phyloP scores from a whole-genome alignment of 2,113 vertebrate genomes.

The Cervus canadensis region DNA sequence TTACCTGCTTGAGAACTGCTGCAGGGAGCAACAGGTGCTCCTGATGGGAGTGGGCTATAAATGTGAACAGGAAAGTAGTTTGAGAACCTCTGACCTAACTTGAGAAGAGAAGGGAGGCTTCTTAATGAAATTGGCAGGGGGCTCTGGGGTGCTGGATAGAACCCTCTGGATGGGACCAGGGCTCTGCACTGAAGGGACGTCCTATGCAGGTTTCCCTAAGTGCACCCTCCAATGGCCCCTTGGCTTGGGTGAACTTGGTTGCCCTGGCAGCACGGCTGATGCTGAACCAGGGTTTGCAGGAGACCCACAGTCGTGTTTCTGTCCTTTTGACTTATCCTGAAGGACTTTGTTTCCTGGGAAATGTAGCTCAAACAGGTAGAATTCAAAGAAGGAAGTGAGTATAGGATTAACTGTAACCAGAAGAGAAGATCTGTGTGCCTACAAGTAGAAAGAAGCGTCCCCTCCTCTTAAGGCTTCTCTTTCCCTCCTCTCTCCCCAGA shows the following conservation, averaged over 20 bases:
- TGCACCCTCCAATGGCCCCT: not conserved
- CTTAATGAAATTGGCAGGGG: no score
- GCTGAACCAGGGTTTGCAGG: not conserved
- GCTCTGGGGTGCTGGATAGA: not conserved
- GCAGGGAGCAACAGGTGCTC: not conserved
- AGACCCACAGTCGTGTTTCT: not conserved
- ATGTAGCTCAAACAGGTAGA: not conserved
- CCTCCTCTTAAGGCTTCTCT: not conserved
- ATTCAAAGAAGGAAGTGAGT: not conserved
- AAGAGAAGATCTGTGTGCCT: not conserved
- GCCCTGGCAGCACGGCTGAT: not conserved
- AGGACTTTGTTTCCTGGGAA: not conserved
- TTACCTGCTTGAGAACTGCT: not conserved
- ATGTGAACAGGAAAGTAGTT: not conserved
- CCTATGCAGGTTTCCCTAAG: not conserved
- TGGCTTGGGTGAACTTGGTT: not conserved
- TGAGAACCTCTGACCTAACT: not conserved
- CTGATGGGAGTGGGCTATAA: not conserved
- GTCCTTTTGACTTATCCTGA: not conserved
- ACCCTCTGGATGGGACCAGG: not conserved
- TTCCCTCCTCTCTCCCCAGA: not conserved
- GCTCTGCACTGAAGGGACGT: not conserved
- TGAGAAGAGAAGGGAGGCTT: not conserved
- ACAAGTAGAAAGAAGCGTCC: not conserved
- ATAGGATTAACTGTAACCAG: no score